Evolutionary conservation across 2,113 vertebrate genomes (phyloP), one percentile per base, ranked within the genome.

Genomic region (Anarrhichthys ocellatus): DNA sequence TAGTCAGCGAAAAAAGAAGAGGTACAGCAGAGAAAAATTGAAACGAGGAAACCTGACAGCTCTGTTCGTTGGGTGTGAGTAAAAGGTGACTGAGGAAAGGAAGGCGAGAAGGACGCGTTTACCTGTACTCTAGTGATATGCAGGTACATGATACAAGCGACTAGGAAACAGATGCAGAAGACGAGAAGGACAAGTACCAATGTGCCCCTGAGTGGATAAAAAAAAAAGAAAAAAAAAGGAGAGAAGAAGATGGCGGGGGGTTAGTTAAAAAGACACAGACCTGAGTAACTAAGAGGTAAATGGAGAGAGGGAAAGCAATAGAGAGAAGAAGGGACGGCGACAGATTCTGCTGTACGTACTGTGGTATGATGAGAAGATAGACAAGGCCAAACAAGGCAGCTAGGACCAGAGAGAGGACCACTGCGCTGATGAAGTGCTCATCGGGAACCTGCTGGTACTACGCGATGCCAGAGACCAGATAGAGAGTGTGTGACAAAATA

Each of bases 391-490:
- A 97, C 96, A 98, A 96, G 95, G 97, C 96, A 89, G 97, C 95
- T 82, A 99, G 95, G 92, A 98, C 92, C 79, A 99, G 95, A 42
- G 97, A 97, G 50, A 99, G 96, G 86, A 97, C 95, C 81, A 99
- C 98, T 2, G 97, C 98, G 62, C 96, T 97, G 93, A 96, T 99
- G 93, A 99, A 99, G 87, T 98, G 96, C 90, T 99, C 98, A 70
- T 99, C 98, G 80, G 97, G 97, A 90, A 99, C 94, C 95, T 99
- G 97, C 93, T 99, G 97, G 91, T 99, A 99, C 98, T 99, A 71
- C 76, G 66, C 17, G 87, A 69, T 48, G 5, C 59, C 63, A 92
- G 69, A 86, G 66, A 83, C 8, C 18, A 81, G 22, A 73, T 0
- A 9, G 9, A 29, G 9, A 48, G 36, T 69, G 59, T 79, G 65